These are phyloP conservation scores for Plodia interpunctella DNA, from an alignment of 1,140 invertebrate genomes.

Conservation along the genomic window DNA sequence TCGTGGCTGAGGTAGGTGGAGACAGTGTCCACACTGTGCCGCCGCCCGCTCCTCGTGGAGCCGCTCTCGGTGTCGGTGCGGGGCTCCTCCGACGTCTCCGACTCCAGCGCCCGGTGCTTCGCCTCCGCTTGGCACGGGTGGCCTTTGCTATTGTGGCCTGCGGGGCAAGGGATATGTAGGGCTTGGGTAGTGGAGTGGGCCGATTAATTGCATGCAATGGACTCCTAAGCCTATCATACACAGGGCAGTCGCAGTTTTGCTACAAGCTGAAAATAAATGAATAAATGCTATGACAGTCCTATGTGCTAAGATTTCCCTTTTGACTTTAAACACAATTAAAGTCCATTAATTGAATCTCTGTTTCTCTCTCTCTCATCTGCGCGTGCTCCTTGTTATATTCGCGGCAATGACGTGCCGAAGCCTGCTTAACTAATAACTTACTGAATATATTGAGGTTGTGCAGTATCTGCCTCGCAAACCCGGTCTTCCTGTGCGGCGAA, in stretches of 20 bases:
- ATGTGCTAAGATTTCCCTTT: too few relatives aligned
- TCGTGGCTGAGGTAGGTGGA: constrained; percentile 93
- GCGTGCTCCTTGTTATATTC: too few relatives aligned
- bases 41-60: constrained; percentile 81
- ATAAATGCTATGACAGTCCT: too few relatives aligned
- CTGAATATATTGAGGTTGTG: constrained; percentile 90
- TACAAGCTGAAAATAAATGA: too few relatives aligned
- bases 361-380: too few relatives aligned
- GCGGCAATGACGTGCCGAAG: background rate
- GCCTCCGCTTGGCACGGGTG: constrained; percentile 7
- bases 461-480: constrained; percentile 85
- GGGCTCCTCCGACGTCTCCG: constrained; percentile 17
- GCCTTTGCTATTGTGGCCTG: constrained; percentile 35
- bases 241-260: too few relatives aligned
- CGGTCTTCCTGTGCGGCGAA: constrained; percentile 71
- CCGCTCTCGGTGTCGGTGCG: constrained; percentile 42
- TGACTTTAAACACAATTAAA: too few relatives aligned
- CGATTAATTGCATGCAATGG: too few relatives aligned
- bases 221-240: too few relatives aligned
- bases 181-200: too few relatives aligned
- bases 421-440: constrained; percentile 44
- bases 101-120: constrained; percentile 82
- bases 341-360: too few relatives aligned
- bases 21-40: constrained; percentile 90
- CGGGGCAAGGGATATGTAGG: too few relatives aligned